Evolutionary conservation across 53 echinoderm and acorn worm genomes (phyloP).

Genomic region (Crossaster papposus): DNA sequence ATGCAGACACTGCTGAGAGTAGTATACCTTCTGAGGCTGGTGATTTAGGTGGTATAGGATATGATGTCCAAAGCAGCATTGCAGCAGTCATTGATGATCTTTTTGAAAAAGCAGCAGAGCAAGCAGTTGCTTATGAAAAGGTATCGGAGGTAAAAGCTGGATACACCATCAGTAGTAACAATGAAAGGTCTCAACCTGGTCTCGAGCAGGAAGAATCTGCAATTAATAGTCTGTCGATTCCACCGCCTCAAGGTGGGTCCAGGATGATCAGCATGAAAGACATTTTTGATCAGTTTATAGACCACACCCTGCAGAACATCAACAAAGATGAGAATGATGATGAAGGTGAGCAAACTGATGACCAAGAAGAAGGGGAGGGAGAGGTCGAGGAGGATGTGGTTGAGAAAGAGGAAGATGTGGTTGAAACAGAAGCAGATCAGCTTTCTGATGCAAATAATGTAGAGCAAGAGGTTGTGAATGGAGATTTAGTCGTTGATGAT

Average conservation of each 20-base stretch:
- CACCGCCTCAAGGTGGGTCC: neutral
- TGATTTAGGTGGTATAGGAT: neutral
- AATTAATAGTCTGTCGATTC: neutral
- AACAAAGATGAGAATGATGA: slow-evolving; percentile 43
- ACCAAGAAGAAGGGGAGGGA: neutral
- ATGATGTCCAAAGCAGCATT: slow-evolving; percentile 28
- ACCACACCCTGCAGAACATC: slow-evolving; percentile 46
- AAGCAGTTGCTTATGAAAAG: slow-evolving; percentile 13
- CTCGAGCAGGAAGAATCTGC: neutral
- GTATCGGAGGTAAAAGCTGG: neutral
- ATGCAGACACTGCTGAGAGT: neutral
- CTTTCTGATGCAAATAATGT: slow-evolving; percentile 32
- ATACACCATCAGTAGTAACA: neutral
- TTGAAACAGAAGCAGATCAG: slow-evolving; percentile 4
- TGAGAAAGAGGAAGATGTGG: slow-evolving; percentile 20
- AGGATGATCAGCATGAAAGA: slow-evolving; percentile 56
- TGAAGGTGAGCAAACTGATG: neutral
- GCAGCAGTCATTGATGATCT: slow-evolving; percentile 31
- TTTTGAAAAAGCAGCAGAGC: slow-evolving; percentile 62
- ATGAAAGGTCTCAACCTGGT: neutral
- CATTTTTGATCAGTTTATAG: slow-evolving; percentile 53
- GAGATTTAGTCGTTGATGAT: slow-evolving; percentile 9
- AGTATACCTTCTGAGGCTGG: slow-evolving; percentile 10
- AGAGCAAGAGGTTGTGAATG: slow-evolving; percentile 34
- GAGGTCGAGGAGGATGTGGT: neutral